Conservation (phyloP, 1,140 invertebrate genomes). For the Atopsyche davidsoni region DNA sequence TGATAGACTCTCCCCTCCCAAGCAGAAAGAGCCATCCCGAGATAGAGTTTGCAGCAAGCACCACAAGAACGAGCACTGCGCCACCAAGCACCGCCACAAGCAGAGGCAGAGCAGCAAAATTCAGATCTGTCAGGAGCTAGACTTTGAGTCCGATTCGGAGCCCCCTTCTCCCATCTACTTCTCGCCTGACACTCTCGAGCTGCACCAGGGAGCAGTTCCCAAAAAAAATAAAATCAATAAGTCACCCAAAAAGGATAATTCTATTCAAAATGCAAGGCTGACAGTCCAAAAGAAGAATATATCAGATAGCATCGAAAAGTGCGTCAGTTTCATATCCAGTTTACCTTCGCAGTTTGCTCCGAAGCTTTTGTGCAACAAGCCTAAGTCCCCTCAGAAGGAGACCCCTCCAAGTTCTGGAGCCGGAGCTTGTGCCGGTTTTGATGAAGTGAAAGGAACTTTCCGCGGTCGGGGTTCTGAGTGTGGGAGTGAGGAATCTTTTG, state of each 20-base stretch:
- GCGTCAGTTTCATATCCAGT: slow-evolving; percentile 8
- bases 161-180: slow-evolving; percentile 11
- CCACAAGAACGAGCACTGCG: slow-evolving; percentile 17
- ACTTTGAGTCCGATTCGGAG: slow-evolving; percentile 6
- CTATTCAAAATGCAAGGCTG: not conserved
- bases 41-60: slow-evolving; percentile 10
- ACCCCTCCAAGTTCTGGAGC: slow-evolving; percentile 4
- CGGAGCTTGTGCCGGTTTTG: slow-evolving; percentile 5
- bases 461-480: slow-evolving; percentile 12
- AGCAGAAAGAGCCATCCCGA: not conserved
- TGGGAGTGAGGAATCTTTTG: slow-evolving; percentile 24
- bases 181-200: slow-evolving; percentile 4
- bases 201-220: not conserved
- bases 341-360: slow-evolving; percentile 3
- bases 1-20: slow-evolving; percentile 11
- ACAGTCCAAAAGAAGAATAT: not conserved
- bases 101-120: slow-evolving; percentile 6
- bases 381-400: not conserved
- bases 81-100: slow-evolving; percentile 14
- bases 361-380: not conserved
- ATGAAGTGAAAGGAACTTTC: slow-evolving; percentile 21
- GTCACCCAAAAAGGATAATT: not conserved
- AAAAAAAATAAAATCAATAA: slow-evolving; percentile 7
- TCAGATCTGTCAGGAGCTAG: slow-evolving; percentile 6
- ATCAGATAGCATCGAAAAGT: slow-evolving; percentile 6